These are phyloP conservation scores for Sinocyclocheilus anophthalmus DNA, from an alignment of 2,113 vertebrate genomes.

Conservation along the genomic window DNA sequence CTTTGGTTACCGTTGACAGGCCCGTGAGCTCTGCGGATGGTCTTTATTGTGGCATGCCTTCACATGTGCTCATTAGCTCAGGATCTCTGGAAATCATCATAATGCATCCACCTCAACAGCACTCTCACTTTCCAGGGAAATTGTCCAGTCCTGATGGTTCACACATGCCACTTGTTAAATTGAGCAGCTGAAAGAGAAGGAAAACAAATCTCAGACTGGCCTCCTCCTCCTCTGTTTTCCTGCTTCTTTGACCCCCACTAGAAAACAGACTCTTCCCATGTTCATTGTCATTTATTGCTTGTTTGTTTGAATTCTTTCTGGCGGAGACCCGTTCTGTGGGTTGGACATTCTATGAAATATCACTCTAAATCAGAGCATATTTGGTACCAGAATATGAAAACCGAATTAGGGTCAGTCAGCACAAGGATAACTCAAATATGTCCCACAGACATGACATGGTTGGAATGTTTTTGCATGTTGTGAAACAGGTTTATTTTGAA, in stretches of 20 bases:
- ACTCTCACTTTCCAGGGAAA: conserved; percentile 60
- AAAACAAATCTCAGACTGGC: neutral
- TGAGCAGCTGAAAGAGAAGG: conserved; percentile 44
- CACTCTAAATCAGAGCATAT: neutral
- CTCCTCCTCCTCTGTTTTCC: conserved; percentile 22
- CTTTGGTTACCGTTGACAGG: neutral
- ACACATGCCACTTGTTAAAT: conserved; percentile 63
- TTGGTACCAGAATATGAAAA: neutral
- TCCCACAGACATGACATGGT: too few species aligned
- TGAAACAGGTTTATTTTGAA: too few species aligned
- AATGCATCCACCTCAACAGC: conserved; percentile 34
- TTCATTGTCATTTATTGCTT: neutral
- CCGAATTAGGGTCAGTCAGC: neutral
- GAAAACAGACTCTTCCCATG: neutral
- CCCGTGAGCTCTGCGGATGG: neutral
- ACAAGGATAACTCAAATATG: neutral
- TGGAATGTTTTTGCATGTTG: too few species aligned
- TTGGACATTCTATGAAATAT: neutral
- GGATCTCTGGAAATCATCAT: conserved; percentile 46
- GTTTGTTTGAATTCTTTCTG: neutral
- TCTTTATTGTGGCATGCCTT: conserved; percentile 21
- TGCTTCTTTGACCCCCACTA: conserved; percentile 48
- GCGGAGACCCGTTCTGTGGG: neutral
- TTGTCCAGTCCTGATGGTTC: conserved; percentile 60
- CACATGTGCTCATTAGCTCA: conserved; percentile 32